A percentile compares a stretch with the other conserved stretches of the same genome.
Evolutionary conservation across 2,888 invertebrate species (phyloP).

Genomic region (Caenorhabditis drosophilae): DNA sequence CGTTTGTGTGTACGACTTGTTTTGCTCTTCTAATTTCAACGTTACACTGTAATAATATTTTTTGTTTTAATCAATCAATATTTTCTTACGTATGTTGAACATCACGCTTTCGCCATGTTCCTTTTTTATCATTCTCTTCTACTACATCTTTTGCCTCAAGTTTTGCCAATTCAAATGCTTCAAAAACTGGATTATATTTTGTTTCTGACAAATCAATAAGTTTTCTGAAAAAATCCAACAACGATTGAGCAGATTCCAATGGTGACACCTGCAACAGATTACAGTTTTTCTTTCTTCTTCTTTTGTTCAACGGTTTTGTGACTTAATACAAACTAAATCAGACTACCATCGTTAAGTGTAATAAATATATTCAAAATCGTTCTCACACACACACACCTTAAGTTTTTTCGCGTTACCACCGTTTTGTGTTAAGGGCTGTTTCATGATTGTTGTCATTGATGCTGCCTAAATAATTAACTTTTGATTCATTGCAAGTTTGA

Average conservation of each 20-base stretch:
- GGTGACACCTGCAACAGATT: constrained; percentile 16
- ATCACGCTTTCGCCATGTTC: not conserved
- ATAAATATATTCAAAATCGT: too few species aligned
- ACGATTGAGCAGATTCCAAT: constrained; percentile 30
- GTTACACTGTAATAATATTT: constrained; percentile 6
- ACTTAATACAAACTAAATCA: too few species aligned
- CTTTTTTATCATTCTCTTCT: constrained; percentile 3
- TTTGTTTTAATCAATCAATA: not conserved
- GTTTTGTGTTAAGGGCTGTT: too few species aligned
- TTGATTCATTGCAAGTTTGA: too few species aligned
- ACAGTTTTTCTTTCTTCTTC: constrained; percentile 10
- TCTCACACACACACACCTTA: too few species aligned
- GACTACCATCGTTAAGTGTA: too few species aligned
- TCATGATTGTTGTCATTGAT: too few species aligned
- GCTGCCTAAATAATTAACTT: too few species aligned
- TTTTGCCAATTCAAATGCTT: constrained; percentile 12
- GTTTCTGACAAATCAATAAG: constrained; percentile 20
- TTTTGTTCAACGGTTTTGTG: not conserved
- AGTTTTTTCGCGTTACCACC: too few species aligned
- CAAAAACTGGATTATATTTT: constrained; percentile 25
- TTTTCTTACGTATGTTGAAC: not conserved
- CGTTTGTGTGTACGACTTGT: constrained; percentile 8
- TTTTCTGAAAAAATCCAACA: constrained; percentile 36
- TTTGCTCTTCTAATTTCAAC: constrained; percentile 21
- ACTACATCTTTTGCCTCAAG: constrained; percentile 2